A percentile compares a stretch with the other conserved stretches of the same genome.
phyloP scores from a whole-genome alignment of 2,113 vertebrate species.

The Myiozetetes cayanensis region DNA sequence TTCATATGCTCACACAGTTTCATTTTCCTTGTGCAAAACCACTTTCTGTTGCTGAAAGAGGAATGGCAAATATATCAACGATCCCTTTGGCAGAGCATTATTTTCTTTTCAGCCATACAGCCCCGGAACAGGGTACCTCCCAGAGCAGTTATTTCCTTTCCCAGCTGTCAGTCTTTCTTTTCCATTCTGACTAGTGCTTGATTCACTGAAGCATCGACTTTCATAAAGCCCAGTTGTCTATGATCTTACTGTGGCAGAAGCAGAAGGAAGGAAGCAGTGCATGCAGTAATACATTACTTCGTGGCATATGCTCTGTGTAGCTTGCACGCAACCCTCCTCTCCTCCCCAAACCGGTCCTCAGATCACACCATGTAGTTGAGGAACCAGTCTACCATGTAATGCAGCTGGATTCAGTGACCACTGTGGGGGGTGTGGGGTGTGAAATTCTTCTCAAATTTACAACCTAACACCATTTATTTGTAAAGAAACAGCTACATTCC shows the following conservation, averaged over 20 bases:
- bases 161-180: neutral
- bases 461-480: neutral
- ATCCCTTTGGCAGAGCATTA: neutral
- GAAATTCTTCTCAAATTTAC: neutral
- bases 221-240: neutral
- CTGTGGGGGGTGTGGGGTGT: neutral
- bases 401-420: neutral
- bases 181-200: neutral
- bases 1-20: neutral
- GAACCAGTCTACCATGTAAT: neutral
- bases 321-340: neutral
- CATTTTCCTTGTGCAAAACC: neutral
- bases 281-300: neutral
- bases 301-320: neutral
- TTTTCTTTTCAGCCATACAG: neutral
- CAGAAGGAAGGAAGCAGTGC: neutral
- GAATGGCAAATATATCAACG: neutral
- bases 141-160: neutral
- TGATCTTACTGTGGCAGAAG: neutral
- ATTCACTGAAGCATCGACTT: neutral
- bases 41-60: neutral
- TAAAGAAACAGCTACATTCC: neutral
- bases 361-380: fast-evolving
- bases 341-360: neutral
- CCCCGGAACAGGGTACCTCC: neutral